Conservation (phyloP, 1,140 invertebrate genomes). For the Macrotrachela quadricornifera region DNA sequence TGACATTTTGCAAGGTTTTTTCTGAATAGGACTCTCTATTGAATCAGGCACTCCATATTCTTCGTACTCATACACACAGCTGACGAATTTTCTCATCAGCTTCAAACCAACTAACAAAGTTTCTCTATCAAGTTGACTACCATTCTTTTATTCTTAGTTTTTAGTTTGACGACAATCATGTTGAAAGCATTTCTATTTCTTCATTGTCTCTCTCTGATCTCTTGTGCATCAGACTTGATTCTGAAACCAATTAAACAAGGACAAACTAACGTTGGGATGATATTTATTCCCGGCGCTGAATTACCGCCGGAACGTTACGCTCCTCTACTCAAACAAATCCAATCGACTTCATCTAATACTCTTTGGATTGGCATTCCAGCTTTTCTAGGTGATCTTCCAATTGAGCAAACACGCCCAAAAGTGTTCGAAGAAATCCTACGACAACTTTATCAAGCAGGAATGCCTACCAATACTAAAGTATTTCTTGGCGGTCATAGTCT, state of each 20-base stretch:
- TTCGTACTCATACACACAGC: too few species aligned
- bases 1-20: too few species aligned
- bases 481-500: conserved; percentile 4
- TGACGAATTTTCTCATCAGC: too few species aligned
- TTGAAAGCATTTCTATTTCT: too few species aligned
- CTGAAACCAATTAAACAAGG: not conserved
- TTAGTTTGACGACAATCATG: too few species aligned
- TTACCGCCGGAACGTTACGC: not conserved
- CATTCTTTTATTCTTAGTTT: too few species aligned
- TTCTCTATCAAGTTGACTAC: too few species aligned
- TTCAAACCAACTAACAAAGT: too few species aligned
- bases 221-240: not conserved
- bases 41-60: too few species aligned
- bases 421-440: not conserved
- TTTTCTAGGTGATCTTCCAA: not conserved
- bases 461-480: not conserved
- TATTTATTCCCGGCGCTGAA: conserved; percentile 3
- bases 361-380: conserved; percentile 3
- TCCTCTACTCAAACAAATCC: not conserved
- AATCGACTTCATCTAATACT: not conserved
- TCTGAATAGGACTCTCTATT: too few species aligned
- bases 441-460: not conserved
- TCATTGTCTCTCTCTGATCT: too few species aligned
- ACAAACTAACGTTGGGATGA: not conserved
- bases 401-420: not conserved